Conservation (phyloP, 1,140 invertebrate species). For the Camponotus floridanus region DNA sequence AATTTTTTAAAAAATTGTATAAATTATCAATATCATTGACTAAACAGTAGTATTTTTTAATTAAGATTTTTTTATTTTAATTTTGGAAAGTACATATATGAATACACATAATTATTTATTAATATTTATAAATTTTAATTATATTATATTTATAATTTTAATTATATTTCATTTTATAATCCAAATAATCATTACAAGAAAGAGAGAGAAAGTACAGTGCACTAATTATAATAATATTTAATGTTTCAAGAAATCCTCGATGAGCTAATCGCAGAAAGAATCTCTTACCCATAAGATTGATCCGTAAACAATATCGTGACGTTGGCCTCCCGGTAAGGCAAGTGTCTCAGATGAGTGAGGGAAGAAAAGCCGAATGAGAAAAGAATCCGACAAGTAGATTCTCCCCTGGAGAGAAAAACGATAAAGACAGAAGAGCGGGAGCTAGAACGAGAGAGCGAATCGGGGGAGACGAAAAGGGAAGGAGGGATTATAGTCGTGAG, state of each 20-base stretch:
- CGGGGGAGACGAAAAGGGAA: conserved; percentile 66
- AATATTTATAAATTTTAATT: too few relatives aligned
- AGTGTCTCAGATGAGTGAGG: conserved; percentile 56
- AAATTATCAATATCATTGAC: neutral
- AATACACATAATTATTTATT: neutral
- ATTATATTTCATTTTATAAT: too few relatives aligned
- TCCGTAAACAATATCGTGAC: conserved; percentile 1
- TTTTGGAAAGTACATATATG: too few relatives aligned
- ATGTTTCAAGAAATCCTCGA: neutral
- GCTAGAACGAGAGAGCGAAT: conserved; percentile 50
- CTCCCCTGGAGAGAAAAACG: conserved; percentile 61
- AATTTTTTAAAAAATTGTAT: too few relatives aligned
- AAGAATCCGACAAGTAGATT: conserved; percentile 63
- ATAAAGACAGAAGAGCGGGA: conserved; percentile 56
- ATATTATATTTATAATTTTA: too few relatives aligned
- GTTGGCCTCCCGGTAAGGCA: conserved; percentile 46
- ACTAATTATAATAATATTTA: conserved; percentile 2
- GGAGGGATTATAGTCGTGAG: conserved; percentile 74
- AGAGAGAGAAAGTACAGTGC: neutral
- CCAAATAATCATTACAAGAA: neutral
- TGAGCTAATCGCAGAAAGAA: neutral
- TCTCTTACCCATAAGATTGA: conserved; percentile 4
- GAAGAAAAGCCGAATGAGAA: conserved; percentile 30
- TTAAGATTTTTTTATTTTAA: too few relatives aligned
- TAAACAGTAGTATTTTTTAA: neutral